Evolutionary conservation across 2,113 vertebrate genomes (phyloP), one percentile per base, ranked within the genome.

Genomic region (Stigmatopora nigra): DNA sequence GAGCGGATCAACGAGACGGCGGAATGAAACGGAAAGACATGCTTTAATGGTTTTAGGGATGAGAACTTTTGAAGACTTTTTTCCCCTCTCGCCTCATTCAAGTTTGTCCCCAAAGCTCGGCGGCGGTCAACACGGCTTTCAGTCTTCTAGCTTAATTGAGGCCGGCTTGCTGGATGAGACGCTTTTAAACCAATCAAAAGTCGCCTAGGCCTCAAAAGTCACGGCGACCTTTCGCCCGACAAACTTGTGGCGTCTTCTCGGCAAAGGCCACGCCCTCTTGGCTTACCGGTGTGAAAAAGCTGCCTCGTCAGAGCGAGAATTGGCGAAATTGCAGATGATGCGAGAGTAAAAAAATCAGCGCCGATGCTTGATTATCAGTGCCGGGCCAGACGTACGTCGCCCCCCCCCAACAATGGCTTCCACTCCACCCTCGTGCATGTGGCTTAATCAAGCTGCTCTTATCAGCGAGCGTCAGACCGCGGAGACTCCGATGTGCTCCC

Each of bases 391-490:
- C 85, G 75, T 82, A 82, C 81, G 82, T 83, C 82, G 80, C 79
- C 78, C 77, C 79, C 78, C 77, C 59, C 76, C 69, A 81, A 88
- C 85, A 85, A 86, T 84, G 82, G 81, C 73, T 73, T 70, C 69
- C 73, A 60, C 68, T 72, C 48, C 73, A 72, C 65, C 73, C 41
- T 45, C 64, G 47, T 61, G 73, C 61, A 65, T 71, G 76, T 45
- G 78, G 70, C 75, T 74, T 87, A 86, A 87, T 88, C 84, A 86
- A 58, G 82, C 78, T 38, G 80, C 80, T 82, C 83, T 87, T 88
- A 88, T 88, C 87, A 84, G 87, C 79, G 76, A 72, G 79, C 82
- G 85, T 87, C 87, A 88, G 85, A 84, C 87, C 83, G 82, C 81
- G 76, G 78, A 83, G 75, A 78, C 85, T 80, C 83, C 71, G 87